Evolutionary conservation across 37 sponge, comb jelly and placozoan genomes (phyloP), one percentile per base, ranked within the genome.

Genomic region (Dysidea cf. avara): DNA sequence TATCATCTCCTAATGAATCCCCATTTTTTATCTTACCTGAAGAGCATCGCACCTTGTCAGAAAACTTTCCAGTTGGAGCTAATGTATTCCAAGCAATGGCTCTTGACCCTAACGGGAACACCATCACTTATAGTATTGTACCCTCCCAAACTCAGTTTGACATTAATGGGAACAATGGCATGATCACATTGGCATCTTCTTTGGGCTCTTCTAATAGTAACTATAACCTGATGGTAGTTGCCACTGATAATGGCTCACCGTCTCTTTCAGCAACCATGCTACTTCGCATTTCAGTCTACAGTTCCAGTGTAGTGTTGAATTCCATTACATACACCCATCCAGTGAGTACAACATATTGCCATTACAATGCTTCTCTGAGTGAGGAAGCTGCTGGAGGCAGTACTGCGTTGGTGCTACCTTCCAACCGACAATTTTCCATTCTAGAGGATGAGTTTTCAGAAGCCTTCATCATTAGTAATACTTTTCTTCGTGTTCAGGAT

Each of bases 1-100:
- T 20, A 2, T 81, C 75, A 25, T 26, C 51, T 4, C 66, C 74
- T 38, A 84, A 89, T 53, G 57, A 79, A 17, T 76, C 90, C 47
- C 90, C 90, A 29, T 16, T 20, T 0, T 89, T 89, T 52, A 26
- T 2, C 17, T 20, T 29, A 11, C 50, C 78, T 3, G 43, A 50
- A 3, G 80, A 89, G 39, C 76, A 80, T 40, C 38, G 67, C 18
- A 32, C 49, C 11, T 55, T 89, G 12, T 22, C 86, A 7, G 66
- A 51, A 7, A 71, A 78, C 59, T 34, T 58, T 29, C 46, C 49
- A 9, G 39, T 56, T 14, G 61, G 53, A 6, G 39, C 67, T 0
- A 0, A 28, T 1, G 24, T 89, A 17, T 18, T 53, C 48, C 50
- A 34, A 37, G 33, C 79, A 3, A 64, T 11, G 25, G 84, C 89